Evolutionary conservation across 2,888 invertebrate species (phyloP), one percentile per base, ranked within the genome.

Genomic region (Bhutanitis thaidina): DNA sequence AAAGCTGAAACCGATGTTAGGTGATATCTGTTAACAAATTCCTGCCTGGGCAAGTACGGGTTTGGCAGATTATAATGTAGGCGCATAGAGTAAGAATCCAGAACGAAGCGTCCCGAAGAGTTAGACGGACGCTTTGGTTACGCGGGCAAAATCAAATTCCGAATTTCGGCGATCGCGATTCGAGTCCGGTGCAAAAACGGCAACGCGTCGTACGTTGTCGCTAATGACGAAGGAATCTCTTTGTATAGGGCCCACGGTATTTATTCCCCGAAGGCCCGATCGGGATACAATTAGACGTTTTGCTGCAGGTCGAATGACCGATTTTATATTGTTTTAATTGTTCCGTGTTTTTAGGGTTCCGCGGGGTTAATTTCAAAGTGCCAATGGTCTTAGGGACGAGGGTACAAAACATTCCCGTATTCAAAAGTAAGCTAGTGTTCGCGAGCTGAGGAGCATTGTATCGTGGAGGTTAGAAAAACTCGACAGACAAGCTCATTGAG

Each of bases 151-250:
- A 54, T 56, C 48, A 47, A 56, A 56, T 53, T 56, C 56, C 59
- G 56, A 59, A 56, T 54, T 53, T 45, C 40, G 55, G 49, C 54
- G 56, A 60, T 57, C 58, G 57, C 58, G 55, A 58, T 58, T 59
- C 56, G 56, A 41, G 36, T 41, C 38, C 37, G 13, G 9, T 15
- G 45, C 40, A 51, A 51, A 51, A 51, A 45, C 35, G n/a, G 34
- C 40, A 34, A 51, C 51, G 43, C 53, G 52, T 45, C 43, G 51
- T 50, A 32, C 43, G 45, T 34, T 47, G 35, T 40, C 39, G 54
- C 62, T 67, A 68, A 68, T 67, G 67, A 65, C 60, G 43, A 54
- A 52, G 58, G 67, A 67, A 66, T 67, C 61, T 60, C 62, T 62
- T 67, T 67, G 64, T 65, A 50, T 56, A 52, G 53, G 58, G 39